These are phyloP conservation scores for Augochlorella aurata DNA, from an alignment of 2,888 invertebrate genomes.

Conservation along the genomic window DNA sequence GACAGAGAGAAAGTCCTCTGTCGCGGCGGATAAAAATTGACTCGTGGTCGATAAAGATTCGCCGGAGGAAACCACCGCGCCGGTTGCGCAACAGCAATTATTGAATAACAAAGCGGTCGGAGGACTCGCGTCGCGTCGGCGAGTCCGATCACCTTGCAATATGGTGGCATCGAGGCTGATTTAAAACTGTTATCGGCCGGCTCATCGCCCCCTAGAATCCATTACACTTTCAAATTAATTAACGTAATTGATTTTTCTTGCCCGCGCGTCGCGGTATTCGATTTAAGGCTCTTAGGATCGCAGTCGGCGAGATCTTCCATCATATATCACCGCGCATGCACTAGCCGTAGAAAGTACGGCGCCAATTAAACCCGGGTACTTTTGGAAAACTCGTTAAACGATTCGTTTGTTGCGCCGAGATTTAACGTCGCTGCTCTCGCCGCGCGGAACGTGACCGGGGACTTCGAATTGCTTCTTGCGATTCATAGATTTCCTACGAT, in stretches of 20 bases:
- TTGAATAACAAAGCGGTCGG: constrained; percentile 39
- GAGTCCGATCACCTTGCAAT: constrained; percentile 2
- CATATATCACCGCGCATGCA: not conserved
- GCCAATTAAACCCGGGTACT: not conserved
- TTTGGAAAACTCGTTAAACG: not conserved
- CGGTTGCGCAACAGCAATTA: constrained; percentile 34
- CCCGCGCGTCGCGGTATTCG: not conserved
- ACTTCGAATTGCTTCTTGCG: not conserved
- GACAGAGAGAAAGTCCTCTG: constrained; percentile 22
- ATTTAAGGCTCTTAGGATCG: constrained; percentile 8
- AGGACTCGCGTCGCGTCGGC: not conserved
- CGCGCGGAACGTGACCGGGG: not conserved
- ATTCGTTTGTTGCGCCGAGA: not conserved
- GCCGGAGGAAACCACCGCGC: constrained; percentile 1
- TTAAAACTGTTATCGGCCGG: constrained; percentile 3
- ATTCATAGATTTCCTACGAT: too few relatives aligned
- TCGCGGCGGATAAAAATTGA: constrained; percentile 17
- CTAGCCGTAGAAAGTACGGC: constrained; percentile 4
- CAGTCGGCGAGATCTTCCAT: not conserved
- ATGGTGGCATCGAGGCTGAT: not conserved
- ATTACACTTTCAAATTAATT: constrained; percentile 16
- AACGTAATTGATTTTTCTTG: constrained; percentile 10
- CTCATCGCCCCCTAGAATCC: constrained; percentile 3
- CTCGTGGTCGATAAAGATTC: constrained; percentile 25
- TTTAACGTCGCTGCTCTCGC: not conserved